phyloP scores from a whole-genome alignment of 2,888 invertebrate genomes.

The Vesta saturnalis region DNA sequence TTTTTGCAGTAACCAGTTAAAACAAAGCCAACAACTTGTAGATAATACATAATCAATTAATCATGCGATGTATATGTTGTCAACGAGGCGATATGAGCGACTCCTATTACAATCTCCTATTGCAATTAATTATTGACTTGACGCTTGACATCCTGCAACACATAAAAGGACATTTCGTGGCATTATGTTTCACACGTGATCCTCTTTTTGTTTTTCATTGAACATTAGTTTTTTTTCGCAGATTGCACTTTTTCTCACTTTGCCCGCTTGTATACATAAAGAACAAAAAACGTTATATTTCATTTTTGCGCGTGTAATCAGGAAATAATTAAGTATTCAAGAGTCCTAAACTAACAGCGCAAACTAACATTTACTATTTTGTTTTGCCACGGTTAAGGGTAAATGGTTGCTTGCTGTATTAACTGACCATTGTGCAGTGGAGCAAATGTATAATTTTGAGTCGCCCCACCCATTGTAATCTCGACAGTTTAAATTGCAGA shows the following conservation, averaged over 20 bases:
- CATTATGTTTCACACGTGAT: conserved; percentile 32
- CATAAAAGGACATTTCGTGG: conserved; percentile 31
- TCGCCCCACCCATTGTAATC: conserved; percentile 56
- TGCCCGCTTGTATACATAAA: neutral
- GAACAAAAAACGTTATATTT: conserved; percentile 4
- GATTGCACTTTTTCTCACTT: no score
- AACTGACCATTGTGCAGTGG: conserved; percentile 58
- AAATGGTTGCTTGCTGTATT: conserved; percentile 49
- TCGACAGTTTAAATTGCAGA: conserved; percentile 58
- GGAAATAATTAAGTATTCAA: conserved; percentile 52
- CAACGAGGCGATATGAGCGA: conserved; percentile 45
- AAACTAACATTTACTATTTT: conserved; percentile 42
- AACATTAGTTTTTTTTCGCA: conserved; percentile 5
- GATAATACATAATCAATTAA: conserved; percentile 52
- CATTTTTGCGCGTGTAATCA: conserved; percentile 39
- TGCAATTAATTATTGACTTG: conserved; percentile 53
- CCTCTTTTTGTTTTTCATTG: conserved; percentile 17
- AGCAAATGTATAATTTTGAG: conserved; percentile 58
- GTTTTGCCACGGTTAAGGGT: conserved; percentile 51
- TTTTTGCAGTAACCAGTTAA: conserved; percentile 36
- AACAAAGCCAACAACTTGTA: conserved; percentile 45
- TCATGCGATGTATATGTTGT: conserved; percentile 49
- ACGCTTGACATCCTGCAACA: conserved; percentile 35
- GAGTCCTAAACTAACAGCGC: conserved; percentile 46
- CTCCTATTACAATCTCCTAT: conserved; percentile 49